Evolutionary conservation across 2,797 vertebrate species (phyloP), one percentile per base, ranked within the genome.

Genomic region (Myioborus miniatus): DNA sequence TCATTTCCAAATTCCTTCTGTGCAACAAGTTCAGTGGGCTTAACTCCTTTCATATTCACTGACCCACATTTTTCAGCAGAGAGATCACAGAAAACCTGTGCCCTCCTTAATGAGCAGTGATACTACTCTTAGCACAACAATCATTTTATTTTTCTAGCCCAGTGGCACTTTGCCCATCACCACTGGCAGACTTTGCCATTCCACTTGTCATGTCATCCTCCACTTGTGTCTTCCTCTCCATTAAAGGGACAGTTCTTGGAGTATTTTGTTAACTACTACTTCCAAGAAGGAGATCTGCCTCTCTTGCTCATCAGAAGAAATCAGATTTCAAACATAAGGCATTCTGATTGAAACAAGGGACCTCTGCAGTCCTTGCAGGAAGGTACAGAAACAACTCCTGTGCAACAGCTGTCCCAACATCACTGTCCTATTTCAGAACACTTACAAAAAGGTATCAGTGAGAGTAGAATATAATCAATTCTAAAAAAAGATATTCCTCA

Each of bases 1-100:
- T 87, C 6, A 7, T 68, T 94, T 91, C 90, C 76, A 87, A 86
- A 87, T 95, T 86, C 89, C 86, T 84, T 64, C 46, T 83, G 72
- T 87, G 90, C 90, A 96, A 26, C 43, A 58, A 75, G 32, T 58
- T 85, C 59, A 56, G 30, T 37, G 52, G 69, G 55, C 74, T 92
- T 78, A 65, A 64, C 21, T 90, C 74, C 63, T 90, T 83, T 89
- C 77, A 64, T 53, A 91, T 12, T 60, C 88, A 71, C 49, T 93
- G 95, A 90, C 90, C 85, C 72, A 56, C 18, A 75, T 78, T 80
- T 71, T 81, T 68, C 88, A 83, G 64, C 53, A 78, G 60, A 85
- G 59, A 88, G 85, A 90, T 71, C 72, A 87, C 82, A 96, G 79
- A 55, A 87, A 75, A 90, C 52, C 27, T 8, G 5, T 8, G 2